Evolutionary conservation across 2,113 vertebrate genomes (phyloP).

Genomic region (Baryphthengus martii): DNA sequence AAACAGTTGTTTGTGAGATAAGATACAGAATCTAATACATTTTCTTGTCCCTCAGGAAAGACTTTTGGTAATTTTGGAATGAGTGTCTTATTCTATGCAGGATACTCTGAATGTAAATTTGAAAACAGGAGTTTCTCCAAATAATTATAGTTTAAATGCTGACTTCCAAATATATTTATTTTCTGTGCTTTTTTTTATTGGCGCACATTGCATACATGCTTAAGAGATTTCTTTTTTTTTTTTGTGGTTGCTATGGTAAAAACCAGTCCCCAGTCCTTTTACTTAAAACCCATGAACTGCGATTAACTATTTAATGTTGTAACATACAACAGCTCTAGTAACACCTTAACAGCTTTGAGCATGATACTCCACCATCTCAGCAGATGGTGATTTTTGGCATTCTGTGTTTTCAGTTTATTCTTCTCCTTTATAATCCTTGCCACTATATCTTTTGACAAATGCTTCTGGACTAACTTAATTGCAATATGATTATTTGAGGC

Average conservation of each 20-base stretch:
- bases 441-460: conserved; percentile 46
- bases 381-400: conserved; percentile 68
- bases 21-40: neutral
- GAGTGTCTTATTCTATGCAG: neutral
- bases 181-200: conserved; percentile 26
- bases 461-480: conserved; percentile 6
- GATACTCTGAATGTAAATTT: conserved; percentile 2
- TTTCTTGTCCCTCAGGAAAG: neutral
- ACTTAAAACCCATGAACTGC: conserved; percentile 51
- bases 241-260: conserved; percentile 68
- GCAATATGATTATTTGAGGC: neutral
- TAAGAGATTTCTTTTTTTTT: conserved; percentile 48
- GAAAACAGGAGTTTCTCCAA: conserved; percentile 17
- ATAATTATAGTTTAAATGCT: neutral
- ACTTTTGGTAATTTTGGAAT: neutral
- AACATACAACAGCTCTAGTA: conserved; percentile 63
- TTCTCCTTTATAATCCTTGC: conserved; percentile 38
- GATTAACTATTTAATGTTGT: conserved; percentile 66
- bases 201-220: neutral
- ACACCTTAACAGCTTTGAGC: conserved; percentile 68
- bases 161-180: conserved; percentile 15
- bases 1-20: neutral
- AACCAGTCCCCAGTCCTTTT: conserved; percentile 39
- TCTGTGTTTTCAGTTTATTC: conserved; percentile 55
- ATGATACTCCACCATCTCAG: conserved; percentile 48